A percentile compares a stretch with the other conserved stretches of the same genome.
These are phyloP conservation scores for Chelonus insularis DNA, from an alignment of 1,140 invertebrate genomes.

Conservation along the genomic window DNA sequence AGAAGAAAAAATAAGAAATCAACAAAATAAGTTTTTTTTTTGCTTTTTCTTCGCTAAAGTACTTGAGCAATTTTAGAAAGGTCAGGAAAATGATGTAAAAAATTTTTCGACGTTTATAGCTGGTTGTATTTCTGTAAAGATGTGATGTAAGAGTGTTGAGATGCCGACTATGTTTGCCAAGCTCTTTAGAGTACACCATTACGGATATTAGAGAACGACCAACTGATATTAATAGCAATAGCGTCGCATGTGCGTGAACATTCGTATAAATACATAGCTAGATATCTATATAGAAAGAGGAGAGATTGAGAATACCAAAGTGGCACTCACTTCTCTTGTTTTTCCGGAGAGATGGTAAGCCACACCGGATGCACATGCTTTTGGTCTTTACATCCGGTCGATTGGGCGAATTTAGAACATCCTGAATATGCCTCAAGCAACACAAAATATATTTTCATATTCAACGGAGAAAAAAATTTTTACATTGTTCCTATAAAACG, in stretches of 20 bases:
- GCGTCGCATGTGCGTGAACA: not conserved
- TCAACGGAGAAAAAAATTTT: too few species aligned
- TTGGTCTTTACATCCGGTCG: conserved; percentile 15
- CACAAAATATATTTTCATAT: not conserved
- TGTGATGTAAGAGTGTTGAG: conserved; percentile 4
- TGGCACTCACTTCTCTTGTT: conserved; percentile 16
- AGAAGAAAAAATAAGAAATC: not conserved
- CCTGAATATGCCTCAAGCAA: conserved; percentile 3
- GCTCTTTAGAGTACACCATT: conserved; percentile 7
- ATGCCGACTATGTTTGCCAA: not conserved
- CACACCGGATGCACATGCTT: conserved; percentile 23
- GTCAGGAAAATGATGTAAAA: not conserved
- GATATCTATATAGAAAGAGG: conserved; percentile 9
- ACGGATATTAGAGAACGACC: conserved; percentile 1
- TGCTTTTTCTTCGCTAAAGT: too few species aligned
- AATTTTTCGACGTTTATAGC: not conserved
- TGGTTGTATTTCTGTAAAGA: conserved; percentile 1
- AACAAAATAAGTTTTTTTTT: not conserved
- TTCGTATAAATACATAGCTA: not conserved
- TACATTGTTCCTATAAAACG: too few species aligned
- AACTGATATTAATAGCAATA: conserved; percentile 5
- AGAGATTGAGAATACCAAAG: conserved; percentile 22
- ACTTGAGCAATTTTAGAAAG: not conserved
- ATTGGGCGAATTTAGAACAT: conserved; percentile 16
- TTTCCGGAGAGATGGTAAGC: conserved; percentile 14